Conservation (phyloP, 2,797 vertebrate species). For the Helarctos malayanus region DNA sequence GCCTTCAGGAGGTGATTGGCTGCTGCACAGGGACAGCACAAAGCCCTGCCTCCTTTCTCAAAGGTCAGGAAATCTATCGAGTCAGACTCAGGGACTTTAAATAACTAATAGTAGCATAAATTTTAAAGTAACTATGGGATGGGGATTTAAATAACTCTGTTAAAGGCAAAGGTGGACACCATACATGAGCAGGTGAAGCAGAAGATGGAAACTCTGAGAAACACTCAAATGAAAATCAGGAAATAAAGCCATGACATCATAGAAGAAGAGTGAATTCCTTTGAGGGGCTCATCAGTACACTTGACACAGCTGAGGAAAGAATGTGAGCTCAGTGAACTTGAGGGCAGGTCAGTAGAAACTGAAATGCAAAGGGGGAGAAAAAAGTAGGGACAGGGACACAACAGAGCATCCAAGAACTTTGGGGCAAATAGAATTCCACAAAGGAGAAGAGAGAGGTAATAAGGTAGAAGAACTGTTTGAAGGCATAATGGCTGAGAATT, state of each 20-base stretch:
- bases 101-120: background rate
- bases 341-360: background rate
- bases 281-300: background rate
- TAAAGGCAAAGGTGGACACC: background rate
- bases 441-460: background rate
- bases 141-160: background rate
- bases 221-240: background rate
- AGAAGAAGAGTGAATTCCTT: background rate
- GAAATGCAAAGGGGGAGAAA: background rate
- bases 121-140: background rate
- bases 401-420: background rate
- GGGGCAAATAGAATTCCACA: background rate
- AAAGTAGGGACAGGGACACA: too few species aligned
- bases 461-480: background rate
- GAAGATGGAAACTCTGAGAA: background rate
- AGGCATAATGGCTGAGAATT: background rate
- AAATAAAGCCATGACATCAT: background rate
- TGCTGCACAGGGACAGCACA: background rate
- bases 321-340: background rate
- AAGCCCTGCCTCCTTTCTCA: background rate
- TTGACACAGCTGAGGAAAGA: background rate
- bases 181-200: background rate
- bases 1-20: background rate
- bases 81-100: background rate
- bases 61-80: background rate